These are phyloP conservation scores for Kuschelorhynchus macadamiae DNA, from an alignment of 2,888 invertebrate species.

Conservation along the genomic window DNA sequence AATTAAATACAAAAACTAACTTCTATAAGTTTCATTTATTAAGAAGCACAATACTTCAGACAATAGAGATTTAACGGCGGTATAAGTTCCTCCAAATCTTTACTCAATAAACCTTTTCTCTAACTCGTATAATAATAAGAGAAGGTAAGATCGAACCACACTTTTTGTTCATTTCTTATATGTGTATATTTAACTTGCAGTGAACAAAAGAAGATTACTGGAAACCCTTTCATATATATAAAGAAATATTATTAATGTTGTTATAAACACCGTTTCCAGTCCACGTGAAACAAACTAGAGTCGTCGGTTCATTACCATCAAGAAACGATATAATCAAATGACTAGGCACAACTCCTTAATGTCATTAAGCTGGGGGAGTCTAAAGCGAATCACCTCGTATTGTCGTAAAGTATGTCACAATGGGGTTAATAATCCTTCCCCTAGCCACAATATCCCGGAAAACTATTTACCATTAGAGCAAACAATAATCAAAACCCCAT, in stretches of 20 bases:
- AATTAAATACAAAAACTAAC: too few relatives aligned
- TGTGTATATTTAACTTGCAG: too few relatives aligned
- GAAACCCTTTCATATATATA: too few relatives aligned
- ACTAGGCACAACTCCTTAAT: conserved; percentile 45
- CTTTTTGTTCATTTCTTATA: too few relatives aligned
- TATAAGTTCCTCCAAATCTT: too few relatives aligned
- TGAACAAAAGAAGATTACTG: too few relatives aligned
- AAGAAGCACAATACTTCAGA: too few relatives aligned
- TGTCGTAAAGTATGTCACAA: conserved; percentile 43
- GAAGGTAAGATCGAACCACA: too few relatives aligned
- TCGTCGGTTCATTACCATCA: conserved; percentile 44
- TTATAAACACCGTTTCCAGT: conserved; percentile 5
- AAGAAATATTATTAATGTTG: not conserved
- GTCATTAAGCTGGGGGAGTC: conserved; percentile 39
- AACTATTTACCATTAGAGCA: conserved; percentile 46
- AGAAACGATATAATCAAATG: conserved; percentile 47
- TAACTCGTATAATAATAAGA: too few relatives aligned
- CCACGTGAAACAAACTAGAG: conserved; percentile 21
- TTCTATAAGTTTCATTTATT: too few relatives aligned
- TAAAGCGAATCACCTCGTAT: conserved; percentile 42
- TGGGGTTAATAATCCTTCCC: conserved; percentile 48
- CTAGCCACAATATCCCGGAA: conserved; percentile 45
- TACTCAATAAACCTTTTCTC: too few relatives aligned
- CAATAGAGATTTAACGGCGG: too few relatives aligned
- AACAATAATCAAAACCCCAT: conserved; percentile 30